phyloP scores from a whole-genome alignment of 1,140 invertebrate genomes.

The Philotrypesis tridentata region DNA sequence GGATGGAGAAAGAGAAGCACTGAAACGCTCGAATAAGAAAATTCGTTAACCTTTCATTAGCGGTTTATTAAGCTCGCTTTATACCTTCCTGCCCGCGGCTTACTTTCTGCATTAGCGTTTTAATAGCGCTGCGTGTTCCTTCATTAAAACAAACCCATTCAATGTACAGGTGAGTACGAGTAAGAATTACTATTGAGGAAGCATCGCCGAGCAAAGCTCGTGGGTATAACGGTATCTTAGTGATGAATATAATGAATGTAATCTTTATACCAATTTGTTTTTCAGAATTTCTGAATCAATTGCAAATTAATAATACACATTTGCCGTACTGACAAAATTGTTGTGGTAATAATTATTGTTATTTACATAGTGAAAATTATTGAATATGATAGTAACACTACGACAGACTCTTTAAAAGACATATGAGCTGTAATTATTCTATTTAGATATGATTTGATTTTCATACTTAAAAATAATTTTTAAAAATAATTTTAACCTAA shows the following conservation, averaged over 20 bases:
- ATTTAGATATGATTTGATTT: too few species aligned
- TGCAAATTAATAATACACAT: too few species aligned
- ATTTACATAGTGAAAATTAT: too few species aligned
- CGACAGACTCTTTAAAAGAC: too few species aligned
- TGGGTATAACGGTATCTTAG: neutral
- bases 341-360: too few species aligned
- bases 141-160: slow-evolving; percentile 30
- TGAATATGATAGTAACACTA: too few species aligned
- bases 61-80: slow-evolving; percentile 29
- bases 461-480: too few species aligned
- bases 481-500: too few species aligned
- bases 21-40: neutral
- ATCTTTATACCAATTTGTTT: neutral
- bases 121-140: slow-evolving; percentile 16
- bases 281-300: too few species aligned
- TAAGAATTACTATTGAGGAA: neutral
- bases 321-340: too few species aligned
- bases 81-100: neutral
- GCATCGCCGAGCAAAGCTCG: neutral
- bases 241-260: neutral
- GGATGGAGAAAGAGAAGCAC: too few species aligned
- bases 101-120: slow-evolving; percentile 25
- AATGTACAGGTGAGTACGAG: neutral
- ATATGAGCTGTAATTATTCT: too few species aligned
- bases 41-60: slow-evolving; percentile 29